phyloP scores from a whole-genome alignment of 2,113 vertebrate genomes.

The Alosa alosa region DNA sequence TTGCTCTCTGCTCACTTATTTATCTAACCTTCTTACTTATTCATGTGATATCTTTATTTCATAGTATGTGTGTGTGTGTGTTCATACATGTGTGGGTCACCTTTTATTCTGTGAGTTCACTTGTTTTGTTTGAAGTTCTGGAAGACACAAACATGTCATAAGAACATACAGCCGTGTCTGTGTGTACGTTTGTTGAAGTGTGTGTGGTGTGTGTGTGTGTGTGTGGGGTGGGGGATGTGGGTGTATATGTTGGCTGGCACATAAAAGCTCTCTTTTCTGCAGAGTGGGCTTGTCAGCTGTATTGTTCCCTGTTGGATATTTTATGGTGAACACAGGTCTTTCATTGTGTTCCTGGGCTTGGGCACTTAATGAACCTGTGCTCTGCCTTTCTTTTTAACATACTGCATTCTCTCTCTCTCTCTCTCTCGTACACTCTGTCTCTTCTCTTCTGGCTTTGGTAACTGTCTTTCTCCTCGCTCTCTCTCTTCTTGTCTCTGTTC shows the following conservation, averaged over 20 bases:
- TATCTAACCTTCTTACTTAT: constrained; percentile 37
- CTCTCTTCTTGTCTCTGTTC: background rate
- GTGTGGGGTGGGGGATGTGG: background rate
- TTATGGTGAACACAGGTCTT: background rate
- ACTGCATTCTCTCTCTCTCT: background rate
- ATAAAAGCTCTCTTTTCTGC: constrained; percentile 7
- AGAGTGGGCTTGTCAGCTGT: constrained; percentile 6
- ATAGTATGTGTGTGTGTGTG: background rate
- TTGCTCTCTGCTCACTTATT: constrained; percentile 37
- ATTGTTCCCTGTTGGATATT: background rate
- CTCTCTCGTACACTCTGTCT: too few species aligned
- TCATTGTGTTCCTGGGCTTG: background rate
- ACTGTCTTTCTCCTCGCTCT: background rate
- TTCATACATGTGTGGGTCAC: constrained; percentile 7
- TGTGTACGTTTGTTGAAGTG: background rate
- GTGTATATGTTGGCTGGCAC: background rate
- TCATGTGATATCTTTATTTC: constrained; percentile 40
- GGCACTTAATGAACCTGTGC: background rate
- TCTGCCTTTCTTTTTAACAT: background rate
- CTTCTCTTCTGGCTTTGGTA: background rate
- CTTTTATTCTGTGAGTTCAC: background rate
- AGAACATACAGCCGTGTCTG: background rate
- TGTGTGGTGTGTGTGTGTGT: background rate
- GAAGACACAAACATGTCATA: too few species aligned
- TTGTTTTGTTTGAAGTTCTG: too few species aligned